Conservation (phyloP, 2,113 vertebrate species). For the Himantopus leucocephalus region DNA sequence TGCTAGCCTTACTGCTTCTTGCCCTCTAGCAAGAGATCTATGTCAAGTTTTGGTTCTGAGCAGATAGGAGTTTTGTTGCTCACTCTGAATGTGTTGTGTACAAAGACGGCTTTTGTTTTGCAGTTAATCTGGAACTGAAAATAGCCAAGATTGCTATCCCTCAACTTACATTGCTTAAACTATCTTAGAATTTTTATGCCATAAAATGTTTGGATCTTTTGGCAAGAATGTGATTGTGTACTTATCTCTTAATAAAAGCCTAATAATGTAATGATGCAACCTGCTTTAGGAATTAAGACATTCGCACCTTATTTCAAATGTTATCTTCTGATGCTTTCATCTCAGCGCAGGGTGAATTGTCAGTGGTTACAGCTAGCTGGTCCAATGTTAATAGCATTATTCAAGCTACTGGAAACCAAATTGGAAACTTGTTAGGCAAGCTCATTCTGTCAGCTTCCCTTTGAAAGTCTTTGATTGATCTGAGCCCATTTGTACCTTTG, state of each 20-base stretch:
- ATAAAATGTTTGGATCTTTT: neutral
- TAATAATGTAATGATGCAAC: neutral
- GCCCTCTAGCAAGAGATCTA: neutral
- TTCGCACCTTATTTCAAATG: neutral
- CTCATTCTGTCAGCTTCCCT: neutral
- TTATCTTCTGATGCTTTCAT: neutral
- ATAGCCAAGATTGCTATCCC: neutral
- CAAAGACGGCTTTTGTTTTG: neutral
- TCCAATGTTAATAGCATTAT: neutral
- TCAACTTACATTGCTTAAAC: neutral
- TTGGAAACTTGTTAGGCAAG: neutral
- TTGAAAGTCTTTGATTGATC: neutral
- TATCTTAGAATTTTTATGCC: neutral
- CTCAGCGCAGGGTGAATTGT: neutral
- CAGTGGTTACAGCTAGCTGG: neutral
- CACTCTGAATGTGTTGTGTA: neutral
- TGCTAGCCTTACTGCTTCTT: neutral
- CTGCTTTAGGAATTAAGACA: neutral
- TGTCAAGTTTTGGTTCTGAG: neutral
- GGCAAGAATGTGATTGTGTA: neutral
- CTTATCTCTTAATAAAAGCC: neutral
- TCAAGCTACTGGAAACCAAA: neutral
- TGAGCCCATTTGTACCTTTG: neutral
- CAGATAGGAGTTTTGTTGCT: neutral
- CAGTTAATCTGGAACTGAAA: neutral